Evolutionary conservation across 2,888 invertebrate genomes (phyloP).

Genomic region (Herminia tarsipennalis): DNA sequence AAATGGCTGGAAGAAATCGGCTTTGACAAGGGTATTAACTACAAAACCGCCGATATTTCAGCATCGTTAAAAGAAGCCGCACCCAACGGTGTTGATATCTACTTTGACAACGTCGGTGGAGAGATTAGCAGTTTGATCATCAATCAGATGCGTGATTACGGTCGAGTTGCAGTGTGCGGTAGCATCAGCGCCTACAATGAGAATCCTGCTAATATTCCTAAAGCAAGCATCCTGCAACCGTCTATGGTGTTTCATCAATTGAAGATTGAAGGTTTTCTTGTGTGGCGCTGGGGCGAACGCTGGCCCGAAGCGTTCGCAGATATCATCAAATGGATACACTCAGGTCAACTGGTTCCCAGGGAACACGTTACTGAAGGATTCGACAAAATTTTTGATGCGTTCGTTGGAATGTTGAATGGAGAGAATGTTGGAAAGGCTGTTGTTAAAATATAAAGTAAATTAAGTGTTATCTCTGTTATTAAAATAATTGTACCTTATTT

Average conservation of each 20-base stretch:
- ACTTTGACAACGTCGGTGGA: constrained; percentile 91
- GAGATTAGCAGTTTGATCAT: constrained; percentile 85
- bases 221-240: constrained; percentile 80
- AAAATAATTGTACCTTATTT: too few relatives aligned
- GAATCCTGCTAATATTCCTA: constrained; percentile 47
- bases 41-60: constrained; percentile 84
- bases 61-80: constrained; percentile 75
- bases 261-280: constrained; percentile 87
- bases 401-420: constrained; percentile 84
- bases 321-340: constrained; percentile 85
- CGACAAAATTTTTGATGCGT: constrained; percentile 88
- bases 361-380: constrained; percentile 89
- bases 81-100: constrained; percentile 90
- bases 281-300: constrained; percentile 77
- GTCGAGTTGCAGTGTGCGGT: constrained; percentile 85
- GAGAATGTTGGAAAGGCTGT: constrained; percentile 65
- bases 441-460: constrained; percentile 34
- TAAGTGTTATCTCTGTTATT: not conserved
- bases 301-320: constrained; percentile 85
- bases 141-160: constrained; percentile 84
- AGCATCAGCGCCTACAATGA: constrained; percentile 69
- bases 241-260: constrained; percentile 84
- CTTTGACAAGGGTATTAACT: constrained; percentile 89
- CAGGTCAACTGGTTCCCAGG: constrained; percentile 87
- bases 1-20: constrained; percentile 85